A percentile compares a stretch with the other conserved stretches of the same genome.
These are phyloP conservation scores for Lutjanus argentimaculatus DNA, from an alignment of 2,797 vertebrate genomes.

Conservation along the genomic window DNA sequence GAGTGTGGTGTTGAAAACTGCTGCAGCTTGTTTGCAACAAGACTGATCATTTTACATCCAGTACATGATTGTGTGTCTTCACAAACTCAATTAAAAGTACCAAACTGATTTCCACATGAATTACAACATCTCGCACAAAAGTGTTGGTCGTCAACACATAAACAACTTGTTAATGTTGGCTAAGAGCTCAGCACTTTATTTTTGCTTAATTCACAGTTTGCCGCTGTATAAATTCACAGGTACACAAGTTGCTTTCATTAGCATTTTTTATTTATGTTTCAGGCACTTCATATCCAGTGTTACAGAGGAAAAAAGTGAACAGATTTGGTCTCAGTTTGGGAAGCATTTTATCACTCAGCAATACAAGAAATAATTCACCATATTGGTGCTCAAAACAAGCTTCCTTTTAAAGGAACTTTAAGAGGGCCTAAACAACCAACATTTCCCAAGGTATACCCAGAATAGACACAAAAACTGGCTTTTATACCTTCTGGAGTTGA, in stretches of 20 bases:
- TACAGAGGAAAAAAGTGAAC: background rate
- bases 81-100: background rate
- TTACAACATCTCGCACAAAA: slow-evolving; percentile 1
- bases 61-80: background rate
- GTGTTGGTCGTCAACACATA: slow-evolving; percentile 15
- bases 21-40: no score
- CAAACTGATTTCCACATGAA: background rate
- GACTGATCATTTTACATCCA: no score
- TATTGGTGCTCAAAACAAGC: background rate
- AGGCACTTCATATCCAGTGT: background rate
- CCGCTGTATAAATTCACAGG: slow-evolving; percentile 20
- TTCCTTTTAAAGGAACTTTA: no score
- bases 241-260: slow-evolving; percentile 5
- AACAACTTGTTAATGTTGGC: background rate
- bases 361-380: background rate
- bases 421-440: no score
- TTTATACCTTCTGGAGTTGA: no score
- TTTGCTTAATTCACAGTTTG: slow-evolving; percentile 7
- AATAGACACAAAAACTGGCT: no score
- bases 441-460: no score
- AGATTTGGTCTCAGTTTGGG: background rate
- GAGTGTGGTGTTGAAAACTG: no score
- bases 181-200: slow-evolving; percentile 6
- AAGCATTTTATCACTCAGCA: background rate
- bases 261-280: slow-evolving; percentile 18